phyloP scores from a whole-genome alignment of 2,888 invertebrate species.

The Microplitis manilae region DNA sequence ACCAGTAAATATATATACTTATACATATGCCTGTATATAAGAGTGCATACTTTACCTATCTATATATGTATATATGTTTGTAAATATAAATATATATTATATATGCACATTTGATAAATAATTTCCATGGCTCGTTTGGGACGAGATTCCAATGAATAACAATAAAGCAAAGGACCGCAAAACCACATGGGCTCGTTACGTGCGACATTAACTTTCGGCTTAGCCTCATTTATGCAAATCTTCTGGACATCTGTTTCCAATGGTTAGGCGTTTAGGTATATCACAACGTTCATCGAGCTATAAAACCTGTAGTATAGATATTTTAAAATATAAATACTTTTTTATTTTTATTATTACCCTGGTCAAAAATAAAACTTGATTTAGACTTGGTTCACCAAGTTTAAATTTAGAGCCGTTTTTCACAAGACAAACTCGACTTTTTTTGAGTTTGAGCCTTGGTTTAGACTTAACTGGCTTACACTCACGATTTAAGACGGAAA shows the following conservation, averaged over 20 bases:
- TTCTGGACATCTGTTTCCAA: slow-evolving; percentile 61
- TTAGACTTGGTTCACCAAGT: too few relatives aligned
- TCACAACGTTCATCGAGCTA: slow-evolving; percentile 40
- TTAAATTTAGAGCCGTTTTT: too few relatives aligned
- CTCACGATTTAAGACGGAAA: too few relatives aligned
- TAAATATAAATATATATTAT: slow-evolving; percentile 17
- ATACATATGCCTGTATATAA: too few relatives aligned
- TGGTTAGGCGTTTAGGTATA: slow-evolving; percentile 25
- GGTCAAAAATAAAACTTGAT: too few relatives aligned
- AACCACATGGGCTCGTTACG: slow-evolving; percentile 52
- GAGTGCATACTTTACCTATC: too few relatives aligned
- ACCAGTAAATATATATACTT: slow-evolving; percentile 21
- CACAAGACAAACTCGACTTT: too few relatives aligned
- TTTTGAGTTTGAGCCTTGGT: too few relatives aligned
- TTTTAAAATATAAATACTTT: background rate
- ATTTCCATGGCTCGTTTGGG: slow-evolving; percentile 55
- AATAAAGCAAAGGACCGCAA: slow-evolving; percentile 50
- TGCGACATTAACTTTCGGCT: slow-evolving; percentile 61
- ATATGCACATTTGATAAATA: slow-evolving; percentile 52
- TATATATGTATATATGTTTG: slow-evolving; percentile 15
- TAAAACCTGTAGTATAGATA: slow-evolving; percentile 29
- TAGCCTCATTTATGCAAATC: slow-evolving; percentile 65
- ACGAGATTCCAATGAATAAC: slow-evolving; percentile 59
- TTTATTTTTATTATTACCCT: too few relatives aligned
- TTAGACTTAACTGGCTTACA: too few relatives aligned